A percentile compares a stretch with the other conserved stretches of the same genome.
These are phyloP conservation scores for Hydractinia echinata DNA, from an alignment of 30 jellyfish, hydroid and myxozoan genomes.

Conservation along the genomic window DNA sequence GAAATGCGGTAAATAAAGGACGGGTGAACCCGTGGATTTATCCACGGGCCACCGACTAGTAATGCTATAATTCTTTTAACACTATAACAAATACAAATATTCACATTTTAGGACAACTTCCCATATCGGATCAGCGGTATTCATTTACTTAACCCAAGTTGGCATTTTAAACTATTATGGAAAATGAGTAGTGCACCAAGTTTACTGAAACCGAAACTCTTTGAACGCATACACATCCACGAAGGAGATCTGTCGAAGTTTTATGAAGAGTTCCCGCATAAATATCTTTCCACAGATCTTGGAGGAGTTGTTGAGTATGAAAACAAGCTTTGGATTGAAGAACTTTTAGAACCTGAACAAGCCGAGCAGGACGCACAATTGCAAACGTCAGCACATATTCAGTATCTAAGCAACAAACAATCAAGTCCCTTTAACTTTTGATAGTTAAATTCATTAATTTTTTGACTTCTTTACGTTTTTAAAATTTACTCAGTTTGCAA, in stretches of 20 bases:
- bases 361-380: constrained; percentile 34
- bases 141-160: constrained; percentile 84
- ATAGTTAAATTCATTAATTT: too few relatives aligned
- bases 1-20: not conserved
- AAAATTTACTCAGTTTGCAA: too few relatives aligned
- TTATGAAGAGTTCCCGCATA: constrained; percentile 59
- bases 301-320: constrained; percentile 85
- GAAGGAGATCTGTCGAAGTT: constrained; percentile 86
- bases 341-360: constrained; percentile 75
- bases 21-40: too few relatives aligned
- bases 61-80: too few relatives aligned
- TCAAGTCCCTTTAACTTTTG: too few relatives aligned
- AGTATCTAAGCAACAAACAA: constrained; percentile 10
- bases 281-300: constrained; percentile 60
- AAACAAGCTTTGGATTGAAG: constrained; percentile 72
- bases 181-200: constrained; percentile 72
- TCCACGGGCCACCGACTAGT: too few relatives aligned
- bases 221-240: constrained; percentile 64
- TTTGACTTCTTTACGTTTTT: too few relatives aligned
- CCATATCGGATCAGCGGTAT: constrained; percentile 83
- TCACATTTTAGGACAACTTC: constrained; percentile 55
- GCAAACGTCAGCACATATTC: constrained; percentile 43
- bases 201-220: constrained; percentile 56
- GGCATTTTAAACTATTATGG: constrained; percentile 95
- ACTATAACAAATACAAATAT: not conserved